Conservation (phyloP, 2,113 vertebrate species). For the Crocuta crocuta region DNA sequence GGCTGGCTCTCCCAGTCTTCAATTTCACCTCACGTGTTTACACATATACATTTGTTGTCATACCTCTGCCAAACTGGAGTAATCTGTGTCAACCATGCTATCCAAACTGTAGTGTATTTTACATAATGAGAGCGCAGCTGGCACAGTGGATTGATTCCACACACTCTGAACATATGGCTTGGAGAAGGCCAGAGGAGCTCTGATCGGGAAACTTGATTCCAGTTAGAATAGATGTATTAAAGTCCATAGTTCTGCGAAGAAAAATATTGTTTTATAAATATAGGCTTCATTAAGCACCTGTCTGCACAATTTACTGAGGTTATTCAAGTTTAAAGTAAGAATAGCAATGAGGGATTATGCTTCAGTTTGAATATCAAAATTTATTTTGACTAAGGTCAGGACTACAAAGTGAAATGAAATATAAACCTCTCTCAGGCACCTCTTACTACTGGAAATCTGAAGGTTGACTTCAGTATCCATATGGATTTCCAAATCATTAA, state of each 20-base stretch:
- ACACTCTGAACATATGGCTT: conserved; percentile 36
- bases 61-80: not conserved
- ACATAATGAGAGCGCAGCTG: conserved; percentile 28
- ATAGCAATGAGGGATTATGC: conserved; percentile 1
- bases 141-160: not conserved
- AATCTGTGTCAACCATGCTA: not conserved
- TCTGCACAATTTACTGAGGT: conserved; percentile 25
- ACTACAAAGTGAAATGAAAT: conserved; percentile 30
- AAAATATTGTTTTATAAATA: conserved; percentile 53
- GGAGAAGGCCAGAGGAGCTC: not conserved
- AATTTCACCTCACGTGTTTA: not conserved
- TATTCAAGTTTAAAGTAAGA: conserved; percentile 48
- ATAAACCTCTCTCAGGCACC: not conserved
- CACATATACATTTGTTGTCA: not conserved
- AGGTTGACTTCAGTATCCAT: not conserved
- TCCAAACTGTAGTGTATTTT: conserved; percentile 11
- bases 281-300: conserved; percentile 51
- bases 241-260: not conserved
- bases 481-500: conserved; percentile 8
- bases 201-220: conserved; percentile 25
- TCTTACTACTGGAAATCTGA: not conserved
- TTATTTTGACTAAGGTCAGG: conserved; percentile 32
- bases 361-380: conserved; percentile 60
- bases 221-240: conserved; percentile 42
- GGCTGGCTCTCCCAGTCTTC: not conserved